These are phyloP conservation scores for Cinclus mexicanus DNA, from an alignment of 2,113 vertebrate genomes.

Conservation along the genomic window DNA sequence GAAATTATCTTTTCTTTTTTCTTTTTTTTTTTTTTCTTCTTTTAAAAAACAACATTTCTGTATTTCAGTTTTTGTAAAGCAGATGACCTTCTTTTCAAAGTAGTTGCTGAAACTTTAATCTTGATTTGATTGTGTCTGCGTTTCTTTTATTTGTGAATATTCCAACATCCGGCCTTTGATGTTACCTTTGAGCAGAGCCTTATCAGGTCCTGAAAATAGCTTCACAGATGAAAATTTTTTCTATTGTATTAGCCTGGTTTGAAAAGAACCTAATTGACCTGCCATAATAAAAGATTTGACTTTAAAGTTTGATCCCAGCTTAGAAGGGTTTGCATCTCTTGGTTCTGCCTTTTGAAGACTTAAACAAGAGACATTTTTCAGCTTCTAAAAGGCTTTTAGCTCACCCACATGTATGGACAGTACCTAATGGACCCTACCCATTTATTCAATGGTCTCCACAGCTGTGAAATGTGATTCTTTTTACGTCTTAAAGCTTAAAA, in stretches of 20 bases:
- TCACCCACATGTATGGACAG: neutral
- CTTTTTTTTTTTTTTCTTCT: neutral
- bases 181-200: conserved; percentile 30
- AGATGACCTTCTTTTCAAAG: neutral
- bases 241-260: conserved; percentile 53
- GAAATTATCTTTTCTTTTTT: neutral
- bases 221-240: conserved; percentile 42
- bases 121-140: conserved; percentile 33
- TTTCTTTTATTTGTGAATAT: conserved; percentile 70
- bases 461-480: conserved; percentile 40
- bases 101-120: conserved; percentile 41
- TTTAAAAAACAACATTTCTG: neutral
- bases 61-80: conserved; percentile 1
- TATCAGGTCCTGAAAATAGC: conserved; percentile 62
- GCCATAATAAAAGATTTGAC: conserved; percentile 64
- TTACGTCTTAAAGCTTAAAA: conserved; percentile 47
- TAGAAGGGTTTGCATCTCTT: conserved; percentile 61
- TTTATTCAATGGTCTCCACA: conserved; percentile 38
- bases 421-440: conserved; percentile 37
- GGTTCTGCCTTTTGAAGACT: conserved; percentile 60
- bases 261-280: conserved; percentile 66
- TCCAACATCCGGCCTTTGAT: conserved; percentile 46
- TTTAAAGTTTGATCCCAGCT: conserved; percentile 57
- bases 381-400: conserved; percentile 58
- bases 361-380: conserved; percentile 65